Conservation (phyloP, 2,113 vertebrate genomes). For the Pristiophorus japonicus region DNA sequence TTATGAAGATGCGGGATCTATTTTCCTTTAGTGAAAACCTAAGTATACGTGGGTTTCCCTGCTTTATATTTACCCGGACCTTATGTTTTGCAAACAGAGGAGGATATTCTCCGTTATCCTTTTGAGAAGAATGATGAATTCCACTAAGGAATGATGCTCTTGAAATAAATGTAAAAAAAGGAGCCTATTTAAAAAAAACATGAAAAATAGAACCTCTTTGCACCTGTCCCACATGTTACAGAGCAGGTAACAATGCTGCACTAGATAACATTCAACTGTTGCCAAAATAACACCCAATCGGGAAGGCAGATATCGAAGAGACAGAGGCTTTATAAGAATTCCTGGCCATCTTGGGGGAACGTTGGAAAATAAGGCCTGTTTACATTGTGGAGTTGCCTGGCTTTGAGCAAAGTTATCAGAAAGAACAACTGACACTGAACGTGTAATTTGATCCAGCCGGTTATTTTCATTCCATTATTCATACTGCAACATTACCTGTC, state of each 20-base stretch:
- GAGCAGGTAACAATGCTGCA: background rate
- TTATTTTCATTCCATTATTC: slow-evolving; percentile 31
- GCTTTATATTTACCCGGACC: background rate
- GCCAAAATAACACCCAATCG: background rate
- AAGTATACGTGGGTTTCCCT: background rate
- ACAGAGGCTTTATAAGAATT: background rate
- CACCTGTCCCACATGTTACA: background rate
- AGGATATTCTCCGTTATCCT: background rate
- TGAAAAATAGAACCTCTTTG: background rate
- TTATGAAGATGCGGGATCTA: background rate
- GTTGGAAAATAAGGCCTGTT: background rate
- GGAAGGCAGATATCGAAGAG: background rate
- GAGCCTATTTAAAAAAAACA: background rate
- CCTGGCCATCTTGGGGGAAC: background rate
- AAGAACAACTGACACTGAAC: background rate
- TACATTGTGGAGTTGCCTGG: background rate
- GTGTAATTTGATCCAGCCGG: background rate
- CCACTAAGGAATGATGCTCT: background rate
- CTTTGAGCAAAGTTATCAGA: no score
- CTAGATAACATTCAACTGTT: slow-evolving; percentile 27
- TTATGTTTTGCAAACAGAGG: background rate
- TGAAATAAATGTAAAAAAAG: slow-evolving; percentile 12
- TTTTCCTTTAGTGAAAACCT: background rate
- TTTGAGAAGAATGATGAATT: background rate
- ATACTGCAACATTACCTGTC: background rate